A percentile compares a stretch with the other conserved stretches of the same genome.
phyloP scores from a whole-genome alignment of 2,797 vertebrate genomes.

The Tiaroga cobitis region DNA sequence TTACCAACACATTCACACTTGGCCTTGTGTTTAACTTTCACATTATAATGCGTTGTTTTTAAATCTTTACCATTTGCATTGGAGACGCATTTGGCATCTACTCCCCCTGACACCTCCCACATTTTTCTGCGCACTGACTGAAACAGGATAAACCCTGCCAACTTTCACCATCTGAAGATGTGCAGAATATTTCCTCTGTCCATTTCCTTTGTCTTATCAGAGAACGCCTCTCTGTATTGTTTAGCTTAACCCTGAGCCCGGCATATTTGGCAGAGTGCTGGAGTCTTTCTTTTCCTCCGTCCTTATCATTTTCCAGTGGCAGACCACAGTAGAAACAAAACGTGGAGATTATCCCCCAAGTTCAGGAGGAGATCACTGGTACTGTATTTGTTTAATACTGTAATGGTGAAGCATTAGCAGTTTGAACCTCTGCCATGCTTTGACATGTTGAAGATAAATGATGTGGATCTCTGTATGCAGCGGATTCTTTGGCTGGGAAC shows the following conservation, averaged over 20 bases:
- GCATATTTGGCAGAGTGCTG: constrained; percentile 13
- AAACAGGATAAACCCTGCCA: constrained; percentile 42
- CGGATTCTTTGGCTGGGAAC: constrained; percentile 50
- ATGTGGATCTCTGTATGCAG: constrained; percentile 34
- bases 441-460: constrained; percentile 46
- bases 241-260: constrained; percentile 37
- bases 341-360: constrained; percentile 26
- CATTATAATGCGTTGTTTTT: constrained; percentile 31
- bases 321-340: constrained; percentile 27
- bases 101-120: constrained; percentile 55
- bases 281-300: not conserved
- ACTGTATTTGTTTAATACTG: constrained; percentile 42
- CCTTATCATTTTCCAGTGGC: constrained; percentile 34
- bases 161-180: constrained; percentile 53
- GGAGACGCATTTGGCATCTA: constrained; percentile 51
- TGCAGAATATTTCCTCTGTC: constrained; percentile 55
- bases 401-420: constrained; percentile 37
- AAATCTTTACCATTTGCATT: constrained; percentile 37
- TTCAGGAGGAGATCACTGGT: constrained; percentile 23
- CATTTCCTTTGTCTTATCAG: constrained; percentile 61
- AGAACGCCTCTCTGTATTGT: constrained; percentile 39
- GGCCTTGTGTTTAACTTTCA: constrained; percentile 47
- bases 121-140: constrained; percentile 47
- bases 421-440: constrained; percentile 7
- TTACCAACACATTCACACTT: constrained; percentile 37